Base-by-base conservation (phyloP, 2,797 vertebrate species). In the Tinamus major region DNA sequence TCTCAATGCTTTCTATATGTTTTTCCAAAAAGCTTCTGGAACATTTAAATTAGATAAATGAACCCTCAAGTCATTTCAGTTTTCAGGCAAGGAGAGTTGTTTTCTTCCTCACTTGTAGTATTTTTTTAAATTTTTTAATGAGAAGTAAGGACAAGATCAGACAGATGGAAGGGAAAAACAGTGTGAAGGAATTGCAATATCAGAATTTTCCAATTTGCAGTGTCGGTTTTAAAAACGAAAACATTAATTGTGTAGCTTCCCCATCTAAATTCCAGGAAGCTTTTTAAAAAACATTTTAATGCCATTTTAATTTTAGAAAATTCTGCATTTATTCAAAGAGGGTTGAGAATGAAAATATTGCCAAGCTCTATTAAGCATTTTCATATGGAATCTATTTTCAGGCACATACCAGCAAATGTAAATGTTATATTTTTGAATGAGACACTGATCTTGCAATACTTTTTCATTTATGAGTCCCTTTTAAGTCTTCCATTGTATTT, bases 321-420 rank as follows among this genome's bases (percentile, higher is more conserved):
- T 20, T 23, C 44, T 62, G 48, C 9, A 3, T 79, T 81, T 94
- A 69, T 92, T 89, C 59, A 39, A 42, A 79, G n/a, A 51, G 18
- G 24, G 16, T 70, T 68, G 71, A 70, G 78, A 87, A 95, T 86
- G 58, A 82, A 81, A 91, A 56, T 85, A 88, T 86, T 81, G 85
- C 90, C 93, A 87, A 91, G 31, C 51, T 79, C 77, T 62, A 17
- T 75, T 95, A 90, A 91, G 82, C 35, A 0, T 84, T 86, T 92
- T 94, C 91, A 92, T 92, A 95, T 95, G 93, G 94, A 88, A 92
- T 92, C 91, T 94, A 79, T 96, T 95, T 96, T 86, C 93, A 95
- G 53, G 79, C 87, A 88, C 95, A 94, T 94, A 89, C 92, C 94
- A 94, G 92, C 94, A 87, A 84, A 88, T 71, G 77, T 84, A 93